Percentiles rank a stretch among this genome's conserved stretches.
phyloP scores from a whole-genome alignment of 2,888 invertebrate species.

The Serripes groenlandicus region DNA sequence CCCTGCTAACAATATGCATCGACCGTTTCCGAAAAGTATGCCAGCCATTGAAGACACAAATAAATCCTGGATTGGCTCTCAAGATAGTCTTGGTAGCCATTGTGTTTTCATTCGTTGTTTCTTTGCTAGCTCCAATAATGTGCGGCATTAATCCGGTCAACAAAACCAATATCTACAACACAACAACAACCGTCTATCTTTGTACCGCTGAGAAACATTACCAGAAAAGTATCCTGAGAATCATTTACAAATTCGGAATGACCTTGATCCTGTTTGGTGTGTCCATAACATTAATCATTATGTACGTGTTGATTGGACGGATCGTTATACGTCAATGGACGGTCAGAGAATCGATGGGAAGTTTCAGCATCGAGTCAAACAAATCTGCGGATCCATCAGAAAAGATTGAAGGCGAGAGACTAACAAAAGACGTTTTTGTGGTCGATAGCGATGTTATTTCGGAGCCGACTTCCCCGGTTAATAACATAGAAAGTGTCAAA shows the following conservation, averaged over 20 bases:
- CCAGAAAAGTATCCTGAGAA: slow-evolving; percentile 30
- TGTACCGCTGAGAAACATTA: slow-evolving; percentile 53
- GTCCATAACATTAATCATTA: slow-evolving; percentile 39
- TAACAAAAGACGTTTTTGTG: neutral
- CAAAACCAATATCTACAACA: slow-evolving; percentile 31
- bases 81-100: slow-evolving; percentile 39
- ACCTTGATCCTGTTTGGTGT: slow-evolving; percentile 18
- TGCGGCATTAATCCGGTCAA: slow-evolving; percentile 38
- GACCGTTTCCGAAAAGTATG: slow-evolving; percentile 59
- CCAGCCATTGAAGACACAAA: slow-evolving; percentile 60
- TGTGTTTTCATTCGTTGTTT: slow-evolving; percentile 27
- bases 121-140: slow-evolving; percentile 50
- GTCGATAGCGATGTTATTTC: neutral
- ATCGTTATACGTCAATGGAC: slow-evolving; percentile 49
- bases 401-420: slow-evolving; percentile 32
- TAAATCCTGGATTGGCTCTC: slow-evolving; percentile 42
- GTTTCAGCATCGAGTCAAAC: slow-evolving; percentile 34
- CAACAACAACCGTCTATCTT: slow-evolving; percentile 45
- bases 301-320: slow-evolving; percentile 48
- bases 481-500: neutral
- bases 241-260: slow-evolving; percentile 42
- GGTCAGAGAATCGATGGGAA: slow-evolving; percentile 2
- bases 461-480: neutral
- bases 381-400: slow-evolving; percentile 12
- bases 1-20: slow-evolving; percentile 50